phyloP scores from a whole-genome alignment of 1,140 invertebrate species.

The Chionoecetes opilio region DNA sequence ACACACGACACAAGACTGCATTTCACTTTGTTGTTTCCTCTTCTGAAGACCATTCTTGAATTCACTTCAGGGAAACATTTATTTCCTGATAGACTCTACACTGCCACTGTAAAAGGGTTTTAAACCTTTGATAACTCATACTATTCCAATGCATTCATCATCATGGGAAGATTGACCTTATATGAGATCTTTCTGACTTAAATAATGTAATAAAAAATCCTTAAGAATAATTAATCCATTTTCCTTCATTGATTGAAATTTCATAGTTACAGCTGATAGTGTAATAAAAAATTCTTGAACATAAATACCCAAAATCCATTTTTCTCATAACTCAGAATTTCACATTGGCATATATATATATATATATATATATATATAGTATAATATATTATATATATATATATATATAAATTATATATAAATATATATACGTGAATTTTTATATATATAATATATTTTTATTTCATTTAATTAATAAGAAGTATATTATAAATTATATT shows the following conservation, averaged over 20 bases:
- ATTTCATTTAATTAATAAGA: too few species aligned
- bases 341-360: too few species aligned
- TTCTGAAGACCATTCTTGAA: background rate
- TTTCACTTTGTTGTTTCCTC: background rate
- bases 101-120: conserved; percentile 15
- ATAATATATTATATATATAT: too few species aligned
- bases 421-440: too few species aligned
- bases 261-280: background rate
- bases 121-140: conserved; percentile 39
- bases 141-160: conserved; percentile 41
- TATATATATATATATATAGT: too few species aligned
- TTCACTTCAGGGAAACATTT: background rate
- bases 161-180: conserved; percentile 53
- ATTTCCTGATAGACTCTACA: background rate
- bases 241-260: background rate
- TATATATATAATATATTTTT: too few species aligned
- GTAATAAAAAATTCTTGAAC: too few species aligned
- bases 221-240: background rate
- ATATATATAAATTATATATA: too few species aligned
- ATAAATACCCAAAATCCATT: too few species aligned
- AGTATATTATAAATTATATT: too few species aligned
- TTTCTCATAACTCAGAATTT: too few species aligned
- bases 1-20: conserved; percentile 7
- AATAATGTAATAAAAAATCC: conserved; percentile 38
- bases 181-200: conserved; percentile 67